These are phyloP conservation scores for Artibeus lituratus DNA, from an alignment of 2,797 vertebrate species.

Conservation along the genomic window DNA sequence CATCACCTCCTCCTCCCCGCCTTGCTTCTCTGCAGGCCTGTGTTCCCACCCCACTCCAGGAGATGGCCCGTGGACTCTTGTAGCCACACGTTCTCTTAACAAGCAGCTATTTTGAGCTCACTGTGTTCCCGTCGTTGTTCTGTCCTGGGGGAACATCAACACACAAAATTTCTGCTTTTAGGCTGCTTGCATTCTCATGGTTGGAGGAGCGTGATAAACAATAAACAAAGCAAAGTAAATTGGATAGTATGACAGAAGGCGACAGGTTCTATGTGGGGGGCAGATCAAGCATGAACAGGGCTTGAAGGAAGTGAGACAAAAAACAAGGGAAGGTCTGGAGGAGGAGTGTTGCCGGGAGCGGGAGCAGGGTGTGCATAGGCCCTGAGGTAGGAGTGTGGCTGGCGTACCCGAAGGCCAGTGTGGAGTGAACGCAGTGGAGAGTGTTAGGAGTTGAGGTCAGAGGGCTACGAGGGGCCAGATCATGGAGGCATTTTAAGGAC, in stretches of 20 bases:
- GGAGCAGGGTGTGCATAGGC: background rate
- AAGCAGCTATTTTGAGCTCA: background rate
- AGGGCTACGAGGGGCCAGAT: background rate
- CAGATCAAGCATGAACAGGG: background rate
- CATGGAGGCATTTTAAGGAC: background rate
- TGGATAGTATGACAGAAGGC: background rate
- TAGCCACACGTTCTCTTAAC: background rate
- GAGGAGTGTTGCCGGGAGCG: background rate
- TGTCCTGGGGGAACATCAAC: background rate
- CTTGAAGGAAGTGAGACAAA: background rate
- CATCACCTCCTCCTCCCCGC: background rate
- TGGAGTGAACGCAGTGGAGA: background rate
- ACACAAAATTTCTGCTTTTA: background rate
- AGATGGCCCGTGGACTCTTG: background rate
- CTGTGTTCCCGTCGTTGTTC: background rate
- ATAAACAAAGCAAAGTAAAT: background rate
- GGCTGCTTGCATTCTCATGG: background rate
- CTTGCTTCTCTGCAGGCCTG: background rate
- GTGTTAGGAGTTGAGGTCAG: background rate
- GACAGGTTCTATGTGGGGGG: background rate
- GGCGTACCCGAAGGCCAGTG: background rate
- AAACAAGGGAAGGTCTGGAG: background rate
- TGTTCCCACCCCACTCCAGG: accelerated
- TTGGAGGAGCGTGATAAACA: background rate
- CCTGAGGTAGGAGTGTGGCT: background rate